Conservation (phyloP, 53 echinoderm and acorn worm species). For the Actinopyga echinites region DNA sequence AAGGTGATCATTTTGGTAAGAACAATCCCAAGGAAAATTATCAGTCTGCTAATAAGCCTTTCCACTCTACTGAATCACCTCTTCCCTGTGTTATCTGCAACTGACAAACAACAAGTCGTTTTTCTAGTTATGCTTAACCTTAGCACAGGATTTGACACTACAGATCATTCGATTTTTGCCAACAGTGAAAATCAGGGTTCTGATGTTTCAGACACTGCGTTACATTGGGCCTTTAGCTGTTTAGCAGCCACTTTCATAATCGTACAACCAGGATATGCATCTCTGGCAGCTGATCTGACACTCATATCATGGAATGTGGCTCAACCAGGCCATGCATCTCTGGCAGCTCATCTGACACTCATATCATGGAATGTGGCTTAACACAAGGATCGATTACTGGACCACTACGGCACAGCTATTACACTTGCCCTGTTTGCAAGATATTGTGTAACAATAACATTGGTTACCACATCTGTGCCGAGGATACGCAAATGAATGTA, state of each 20-base stretch:
- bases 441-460: neutral
- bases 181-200: neutral
- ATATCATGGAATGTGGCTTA: neutral
- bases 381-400: neutral
- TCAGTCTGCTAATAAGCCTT: neutral
- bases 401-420: neutral
- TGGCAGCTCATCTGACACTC: neutral
- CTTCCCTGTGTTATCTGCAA: neutral
- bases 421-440: neutral
- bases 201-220: neutral
- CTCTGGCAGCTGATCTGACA: no score
- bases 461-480: neutral
- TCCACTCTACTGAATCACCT: neutral
- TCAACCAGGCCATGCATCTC: neutral
- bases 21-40: no score
- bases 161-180: neutral
- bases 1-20: no score
- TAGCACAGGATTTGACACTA: neutral
- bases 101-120: neutral
- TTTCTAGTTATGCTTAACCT: neutral
- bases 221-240: no score
- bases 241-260: no score
- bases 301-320: neutral
- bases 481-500: neutral
- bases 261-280: no score